Conservation (phyloP, 2,113 vertebrate genomes). For the Urocolius indicus region DNA sequence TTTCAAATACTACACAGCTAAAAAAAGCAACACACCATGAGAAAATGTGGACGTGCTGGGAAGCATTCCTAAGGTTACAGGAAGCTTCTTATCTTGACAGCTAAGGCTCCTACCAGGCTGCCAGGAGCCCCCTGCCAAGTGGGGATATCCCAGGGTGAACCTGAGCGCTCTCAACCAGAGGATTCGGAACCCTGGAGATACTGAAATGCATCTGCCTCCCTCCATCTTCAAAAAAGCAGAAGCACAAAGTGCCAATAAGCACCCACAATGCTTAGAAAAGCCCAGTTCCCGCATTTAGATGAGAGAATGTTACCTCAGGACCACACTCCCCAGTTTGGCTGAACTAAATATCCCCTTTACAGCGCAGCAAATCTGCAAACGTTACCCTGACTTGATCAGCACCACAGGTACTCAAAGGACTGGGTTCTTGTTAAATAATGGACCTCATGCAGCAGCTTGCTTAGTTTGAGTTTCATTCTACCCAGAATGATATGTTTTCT, state of each 20-base stretch:
- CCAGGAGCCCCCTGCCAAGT: not conserved
- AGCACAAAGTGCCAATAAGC: not conserved
- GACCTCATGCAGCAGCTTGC: not conserved
- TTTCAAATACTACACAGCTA: not conserved
- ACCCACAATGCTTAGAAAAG: not conserved
- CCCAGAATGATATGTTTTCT: not conserved
- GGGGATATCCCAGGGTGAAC: not conserved
- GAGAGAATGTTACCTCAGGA: not conserved
- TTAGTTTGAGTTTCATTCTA: not conserved
- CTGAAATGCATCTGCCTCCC: not conserved
- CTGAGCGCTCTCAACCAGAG: not conserved
- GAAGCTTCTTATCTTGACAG: conserved; percentile 16
- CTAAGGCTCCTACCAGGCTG: not conserved
- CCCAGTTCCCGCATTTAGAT: not conserved
- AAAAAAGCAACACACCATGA: not conserved
- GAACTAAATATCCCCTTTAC: not conserved
- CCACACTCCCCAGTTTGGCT: not conserved
- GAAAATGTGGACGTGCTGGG: not conserved
- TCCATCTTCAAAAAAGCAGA: not conserved
- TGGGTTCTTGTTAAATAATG: not conserved
- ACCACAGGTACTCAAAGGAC: not conserved
- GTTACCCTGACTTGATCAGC: not conserved
- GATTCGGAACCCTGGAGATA: rapidly evolving
- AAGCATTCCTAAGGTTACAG: not conserved
- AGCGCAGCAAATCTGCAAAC: not conserved